Base-by-base conservation (phyloP, 2,113 vertebrate species). In the Excalfactoria chinensis region DNA sequence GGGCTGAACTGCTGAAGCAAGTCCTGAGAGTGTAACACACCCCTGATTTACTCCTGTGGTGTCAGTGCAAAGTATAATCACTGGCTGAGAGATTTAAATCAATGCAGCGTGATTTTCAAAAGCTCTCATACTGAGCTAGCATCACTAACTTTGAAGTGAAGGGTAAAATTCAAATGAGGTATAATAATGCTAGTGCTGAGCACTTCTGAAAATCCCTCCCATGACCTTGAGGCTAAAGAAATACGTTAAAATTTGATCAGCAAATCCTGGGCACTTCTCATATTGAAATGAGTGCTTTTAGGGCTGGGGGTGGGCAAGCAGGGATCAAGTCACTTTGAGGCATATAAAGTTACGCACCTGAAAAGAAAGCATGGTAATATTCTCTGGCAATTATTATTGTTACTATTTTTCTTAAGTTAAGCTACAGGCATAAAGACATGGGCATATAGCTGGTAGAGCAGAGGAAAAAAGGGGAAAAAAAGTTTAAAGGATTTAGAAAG, bases 81-180 rank as follows among this genome's bases (percentile, higher is more conserved):
- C 55, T 26, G 25, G 55, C 67, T 8, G 1, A 15, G 60, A 83
- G 74, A 91, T 64, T 78, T 88, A 46, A 88, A 92, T 89, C 84
- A 64, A 51, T 84, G 77, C 84, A 43, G n/a, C 32, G 48, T 71
- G 81, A 84, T 92, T 86, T 86, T 82, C 60, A 75, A 66, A 92
- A 92, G 69, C 62, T 84, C 41, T 89, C 67, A 58, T 6, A 37
- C 30, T 48, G 43, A n/a, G 43, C 83, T 88, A 90, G 28, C n/a
- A 71, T 79, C 55, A 73, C 8, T 10, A 73, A 85, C 66, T 95
- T 87, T 70, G 84, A 95, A 95, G 56, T 43, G 51, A 88, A 71
- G 48, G 66, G 56, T 59, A 85, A 93, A 91, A 80, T 89, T 88
- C 88, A 80, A 80, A 95, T 90, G 79, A 91, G 30, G 35, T 32